Evolutionary conservation across 2,888 invertebrate species (phyloP).

Genomic region (Pristionchus japonicus): DNA sequence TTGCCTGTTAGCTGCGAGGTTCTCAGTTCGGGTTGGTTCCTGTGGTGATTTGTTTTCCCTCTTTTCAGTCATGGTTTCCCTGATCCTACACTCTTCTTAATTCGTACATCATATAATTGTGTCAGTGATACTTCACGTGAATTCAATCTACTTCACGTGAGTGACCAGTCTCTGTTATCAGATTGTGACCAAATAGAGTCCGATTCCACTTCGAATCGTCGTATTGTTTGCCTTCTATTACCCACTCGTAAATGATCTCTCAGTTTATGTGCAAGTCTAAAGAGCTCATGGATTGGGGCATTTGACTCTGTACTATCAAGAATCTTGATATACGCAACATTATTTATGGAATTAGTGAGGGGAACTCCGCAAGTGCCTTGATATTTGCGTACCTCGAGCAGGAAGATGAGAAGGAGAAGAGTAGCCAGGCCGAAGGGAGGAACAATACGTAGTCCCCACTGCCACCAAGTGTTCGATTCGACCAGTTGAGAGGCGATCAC

Average conservation of each 20-base stretch:
- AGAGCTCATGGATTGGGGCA: too few species aligned
- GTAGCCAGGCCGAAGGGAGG: conserved; percentile 30
- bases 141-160: background rate
- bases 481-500: conserved; percentile 37
- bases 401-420: background rate
- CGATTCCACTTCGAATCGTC: background rate
- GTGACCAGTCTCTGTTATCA: too few species aligned
- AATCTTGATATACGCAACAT: too few species aligned
- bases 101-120: too few species aligned
- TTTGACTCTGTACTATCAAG: too few species aligned
- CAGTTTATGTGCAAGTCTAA: too few species aligned
- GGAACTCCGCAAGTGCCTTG: too few species aligned
- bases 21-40: background rate
- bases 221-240: too few species aligned
- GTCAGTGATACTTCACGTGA: background rate
- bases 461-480: background rate
- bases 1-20: background rate
- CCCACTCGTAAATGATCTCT: too few species aligned
- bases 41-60: background rate
- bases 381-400: background rate
- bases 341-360: too few species aligned
- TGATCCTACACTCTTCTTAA: too few species aligned
- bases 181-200: background rate
- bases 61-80: too few species aligned
- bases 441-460: conserved; percentile 45